phyloP scores from a whole-genome alignment of 2,113 vertebrate species.

The Onychostoma macrolepis region DNA sequence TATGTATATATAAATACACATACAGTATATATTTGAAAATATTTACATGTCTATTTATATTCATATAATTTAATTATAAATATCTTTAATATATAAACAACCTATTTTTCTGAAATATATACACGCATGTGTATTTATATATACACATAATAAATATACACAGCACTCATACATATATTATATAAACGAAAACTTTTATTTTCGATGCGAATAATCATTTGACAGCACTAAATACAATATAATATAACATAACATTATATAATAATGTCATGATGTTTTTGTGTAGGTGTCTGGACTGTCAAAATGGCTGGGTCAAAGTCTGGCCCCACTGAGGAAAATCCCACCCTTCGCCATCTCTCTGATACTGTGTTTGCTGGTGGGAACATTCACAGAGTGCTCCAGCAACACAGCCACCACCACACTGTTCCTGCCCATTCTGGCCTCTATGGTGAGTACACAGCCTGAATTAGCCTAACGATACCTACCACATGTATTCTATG shows the following conservation, averaged over 20 bases:
- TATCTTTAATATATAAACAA: too few relatives aligned
- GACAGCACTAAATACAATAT: too few relatives aligned
- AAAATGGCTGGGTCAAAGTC: constrained; percentile 77
- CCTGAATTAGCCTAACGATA: not conserved
- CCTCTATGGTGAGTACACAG: constrained; percentile 84
- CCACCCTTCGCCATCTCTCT: constrained; percentile 77
- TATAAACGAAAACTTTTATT: too few relatives aligned
- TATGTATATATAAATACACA: too few relatives aligned
- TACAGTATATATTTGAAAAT: too few relatives aligned
- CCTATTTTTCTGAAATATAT: too few relatives aligned
- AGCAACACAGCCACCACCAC: constrained; percentile 94
- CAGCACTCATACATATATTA: too few relatives aligned
- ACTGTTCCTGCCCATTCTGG: constrained; percentile 90
- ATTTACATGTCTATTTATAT: too few relatives aligned
- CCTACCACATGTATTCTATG: not conserved
- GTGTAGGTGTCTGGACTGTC: constrained; percentile 84
- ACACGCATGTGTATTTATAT: too few relatives aligned
- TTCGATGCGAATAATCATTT: too few relatives aligned
- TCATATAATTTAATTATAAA: too few relatives aligned
- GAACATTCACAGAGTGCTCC: constrained; percentile 88
- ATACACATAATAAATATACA: too few relatives aligned
- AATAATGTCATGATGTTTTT: not conserved
- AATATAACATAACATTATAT: not conserved
- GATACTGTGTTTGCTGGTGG: constrained; percentile 80
- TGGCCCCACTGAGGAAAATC: constrained; percentile 81